A percentile compares a stretch with the other conserved stretches of the same genome.
Conservation (phyloP, 1,140 invertebrate genomes). For the Dinothrombium tinctorium region DNA sequence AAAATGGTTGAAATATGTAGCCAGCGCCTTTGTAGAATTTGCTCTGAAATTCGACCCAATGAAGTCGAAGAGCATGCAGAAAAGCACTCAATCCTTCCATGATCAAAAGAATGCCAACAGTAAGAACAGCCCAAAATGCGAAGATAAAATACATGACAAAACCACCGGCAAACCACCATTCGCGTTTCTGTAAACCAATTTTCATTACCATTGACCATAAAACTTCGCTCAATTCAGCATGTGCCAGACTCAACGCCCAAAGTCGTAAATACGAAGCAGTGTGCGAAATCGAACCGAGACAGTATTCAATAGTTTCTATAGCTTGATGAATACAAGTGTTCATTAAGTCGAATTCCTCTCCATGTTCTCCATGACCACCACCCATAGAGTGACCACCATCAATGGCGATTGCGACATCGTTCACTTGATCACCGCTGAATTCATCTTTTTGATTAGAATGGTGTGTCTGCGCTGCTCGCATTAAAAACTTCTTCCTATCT, state of each 20-base stretch:
- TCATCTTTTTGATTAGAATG: neutral
- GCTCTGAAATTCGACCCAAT: slow-evolving; percentile 58
- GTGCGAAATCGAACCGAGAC: slow-evolving; percentile 77
- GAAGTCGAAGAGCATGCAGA: slow-evolving; percentile 82
- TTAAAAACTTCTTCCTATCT: neutral
- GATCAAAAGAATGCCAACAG: slow-evolving; percentile 59
- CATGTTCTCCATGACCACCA: slow-evolving; percentile 12
- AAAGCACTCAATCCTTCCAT: slow-evolving; percentile 97
- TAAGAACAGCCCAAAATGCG: slow-evolving; percentile 55
- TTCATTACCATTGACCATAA: slow-evolving; percentile 16
- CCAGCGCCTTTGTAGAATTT: slow-evolving; percentile 25
- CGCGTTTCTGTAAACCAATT: neutral
- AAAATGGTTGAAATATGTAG: slow-evolving; percentile 23
- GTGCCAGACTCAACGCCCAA: slow-evolving; percentile 81
- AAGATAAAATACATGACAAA: slow-evolving; percentile 49
- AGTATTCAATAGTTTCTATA: slow-evolving; percentile 91
- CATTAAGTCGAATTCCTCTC: slow-evolving; percentile 53
- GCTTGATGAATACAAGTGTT: slow-evolving; percentile 74
- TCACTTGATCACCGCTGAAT: neutral
- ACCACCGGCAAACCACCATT: slow-evolving; percentile 19
- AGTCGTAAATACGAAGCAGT: slow-evolving; percentile 84
- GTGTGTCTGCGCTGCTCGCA: neutral
- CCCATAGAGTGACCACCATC: neutral
- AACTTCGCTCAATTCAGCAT: slow-evolving; percentile 90
- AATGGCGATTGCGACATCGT: neutral